A percentile compares a stretch with the other conserved stretches of the same genome.
Evolutionary conservation across 2,888 invertebrate genomes (phyloP).

Genomic region (Aradus depressus): DNA sequence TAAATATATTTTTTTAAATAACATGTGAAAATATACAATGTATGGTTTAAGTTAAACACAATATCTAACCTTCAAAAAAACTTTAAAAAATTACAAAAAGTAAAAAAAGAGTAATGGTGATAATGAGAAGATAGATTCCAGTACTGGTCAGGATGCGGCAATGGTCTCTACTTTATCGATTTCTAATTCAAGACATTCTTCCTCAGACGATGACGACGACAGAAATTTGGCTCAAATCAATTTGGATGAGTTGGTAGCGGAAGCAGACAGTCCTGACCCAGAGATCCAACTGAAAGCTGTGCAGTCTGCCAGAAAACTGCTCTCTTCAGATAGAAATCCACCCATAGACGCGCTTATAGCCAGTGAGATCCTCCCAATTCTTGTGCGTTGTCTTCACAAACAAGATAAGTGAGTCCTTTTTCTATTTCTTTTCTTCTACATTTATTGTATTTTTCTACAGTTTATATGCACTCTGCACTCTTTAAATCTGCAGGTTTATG

Average conservation of each 20-base stretch:
- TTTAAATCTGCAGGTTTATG: too few species aligned
- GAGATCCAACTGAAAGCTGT: constrained; percentile 79
- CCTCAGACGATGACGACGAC: constrained; percentile 30
- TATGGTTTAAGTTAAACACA: too few species aligned
- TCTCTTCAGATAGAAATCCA: constrained; percentile 96
- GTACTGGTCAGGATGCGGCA: too few species aligned
- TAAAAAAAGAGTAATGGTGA: too few species aligned
- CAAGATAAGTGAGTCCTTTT: constrained; percentile 50
- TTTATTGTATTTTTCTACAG: too few species aligned
- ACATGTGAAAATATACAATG: too few species aligned
- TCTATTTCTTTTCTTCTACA: not conserved
- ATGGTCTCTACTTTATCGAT: constrained; percentile 21
- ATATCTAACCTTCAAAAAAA: too few species aligned
- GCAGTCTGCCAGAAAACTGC: constrained; percentile 85
- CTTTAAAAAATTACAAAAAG: too few species aligned
- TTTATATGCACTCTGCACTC: too few species aligned
- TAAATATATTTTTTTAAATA: not conserved
- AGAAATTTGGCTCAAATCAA: constrained; percentile 47
- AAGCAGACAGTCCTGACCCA: constrained; percentile 73
- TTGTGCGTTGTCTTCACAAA: constrained; percentile 78
- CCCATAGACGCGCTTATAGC: constrained; percentile 93
- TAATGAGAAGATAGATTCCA: too few species aligned
- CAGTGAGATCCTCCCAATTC: constrained; percentile 87
- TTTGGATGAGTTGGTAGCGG: constrained; percentile 68
- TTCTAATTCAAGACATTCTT: constrained; percentile 22